phyloP scores from a whole-genome alignment of 2,797 vertebrate species.

The Echiichthys vipera region DNA sequence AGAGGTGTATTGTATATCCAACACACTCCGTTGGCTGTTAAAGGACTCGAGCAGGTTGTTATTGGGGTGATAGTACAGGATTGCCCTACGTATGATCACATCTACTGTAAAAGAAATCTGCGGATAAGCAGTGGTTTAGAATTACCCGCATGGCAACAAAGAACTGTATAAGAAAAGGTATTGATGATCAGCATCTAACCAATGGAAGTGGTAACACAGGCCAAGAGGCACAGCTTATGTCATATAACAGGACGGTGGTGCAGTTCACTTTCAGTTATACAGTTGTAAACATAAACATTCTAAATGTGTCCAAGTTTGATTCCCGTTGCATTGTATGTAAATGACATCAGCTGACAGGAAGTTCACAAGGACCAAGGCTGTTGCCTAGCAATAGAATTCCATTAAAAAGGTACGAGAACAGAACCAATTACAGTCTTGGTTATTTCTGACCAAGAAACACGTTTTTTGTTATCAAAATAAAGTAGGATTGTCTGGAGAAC shows the following conservation, averaged over 20 bases:
- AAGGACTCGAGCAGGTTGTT: constrained; percentile 52
- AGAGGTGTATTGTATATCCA: constrained; percentile 62
- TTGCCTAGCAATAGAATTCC: no score
- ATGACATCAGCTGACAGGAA: no score
- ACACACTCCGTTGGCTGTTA: constrained; percentile 70
- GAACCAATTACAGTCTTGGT: neutral
- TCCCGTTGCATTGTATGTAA: no score
- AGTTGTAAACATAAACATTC: no score
- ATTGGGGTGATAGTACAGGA: constrained; percentile 23
- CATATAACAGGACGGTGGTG: constrained; percentile 17
- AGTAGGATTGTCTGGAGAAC: neutral
- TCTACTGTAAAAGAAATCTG: constrained; percentile 4
- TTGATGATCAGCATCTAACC: constrained; percentile 8
- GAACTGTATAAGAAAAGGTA: constrained; percentile 21
- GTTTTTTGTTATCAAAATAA: neutral
- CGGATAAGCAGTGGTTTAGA: constrained; percentile 24
- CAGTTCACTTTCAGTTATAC: constrained; percentile 17
- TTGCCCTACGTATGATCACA: constrained; percentile 3
- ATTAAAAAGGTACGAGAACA: no score
- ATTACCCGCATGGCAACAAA: constrained; percentile 36
- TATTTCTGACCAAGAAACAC: neutral
- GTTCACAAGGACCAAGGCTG: no score
- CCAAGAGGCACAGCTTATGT: constrained; percentile 25
- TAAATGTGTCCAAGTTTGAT: no score
- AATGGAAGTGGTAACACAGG: constrained; percentile 26